Conservation (phyloP, 2,797 vertebrate genomes). For the Okamejei kenojei region DNA sequence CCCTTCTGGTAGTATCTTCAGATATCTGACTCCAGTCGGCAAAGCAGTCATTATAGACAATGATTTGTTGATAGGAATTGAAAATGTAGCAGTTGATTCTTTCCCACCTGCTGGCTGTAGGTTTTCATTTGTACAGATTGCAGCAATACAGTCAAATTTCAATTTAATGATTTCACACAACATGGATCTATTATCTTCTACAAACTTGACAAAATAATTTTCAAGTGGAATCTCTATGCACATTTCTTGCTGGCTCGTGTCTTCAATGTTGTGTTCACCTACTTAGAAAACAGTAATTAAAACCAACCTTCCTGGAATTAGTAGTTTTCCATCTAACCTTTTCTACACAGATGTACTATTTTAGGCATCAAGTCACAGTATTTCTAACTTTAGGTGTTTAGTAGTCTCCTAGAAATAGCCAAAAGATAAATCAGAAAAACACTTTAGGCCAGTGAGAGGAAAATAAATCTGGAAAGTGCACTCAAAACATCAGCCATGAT, state of each 20-base stretch:
- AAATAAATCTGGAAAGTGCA: neutral
- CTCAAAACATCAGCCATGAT: neutral
- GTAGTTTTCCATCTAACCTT: neutral
- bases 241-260: constrained; percentile 30
- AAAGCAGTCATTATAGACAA: neutral
- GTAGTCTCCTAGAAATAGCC: neutral
- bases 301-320: neutral
- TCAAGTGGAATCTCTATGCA: constrained; percentile 47
- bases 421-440: neutral
- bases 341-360: neutral
- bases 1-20: constrained; percentile 42
- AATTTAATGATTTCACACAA: constrained; percentile 52
- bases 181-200: constrained; percentile 45
- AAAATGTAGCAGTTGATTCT: neutral
- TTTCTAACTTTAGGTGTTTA: neutral
- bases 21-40: constrained; percentile 48
- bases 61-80: neutral
- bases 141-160: constrained; percentile 62
- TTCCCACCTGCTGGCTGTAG: no score
- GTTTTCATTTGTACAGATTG: neutral
- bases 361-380: neutral
- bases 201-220: constrained; percentile 44
- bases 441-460: neutral
- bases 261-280: neutral
- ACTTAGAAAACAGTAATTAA: constrained; percentile 1